Evolutionary conservation across 2,797 vertebrate species (phyloP).

Genomic region (Halcyon badia): DNA sequence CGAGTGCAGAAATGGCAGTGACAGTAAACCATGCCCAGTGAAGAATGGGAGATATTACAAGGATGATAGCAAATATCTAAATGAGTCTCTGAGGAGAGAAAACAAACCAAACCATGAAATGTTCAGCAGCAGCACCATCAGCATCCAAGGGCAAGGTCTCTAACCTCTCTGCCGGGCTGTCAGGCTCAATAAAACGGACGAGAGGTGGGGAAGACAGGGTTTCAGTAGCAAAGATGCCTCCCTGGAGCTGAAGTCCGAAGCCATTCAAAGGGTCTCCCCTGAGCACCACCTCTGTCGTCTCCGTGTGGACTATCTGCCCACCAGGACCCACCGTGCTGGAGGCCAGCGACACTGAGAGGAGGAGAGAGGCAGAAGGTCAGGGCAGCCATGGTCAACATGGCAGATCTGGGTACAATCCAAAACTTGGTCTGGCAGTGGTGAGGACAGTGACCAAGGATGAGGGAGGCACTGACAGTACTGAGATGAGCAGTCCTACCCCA

Average conservation of each 20-base stretch:
- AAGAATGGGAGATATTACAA: constrained; percentile 73
- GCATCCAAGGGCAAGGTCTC: constrained; percentile 74
- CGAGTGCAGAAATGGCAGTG: constrained; percentile 75
- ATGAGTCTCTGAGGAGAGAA: constrained; percentile 72
- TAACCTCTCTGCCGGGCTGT: constrained; percentile 98
- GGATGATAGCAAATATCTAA: constrained; percentile 73
- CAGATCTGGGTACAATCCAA: background rate
- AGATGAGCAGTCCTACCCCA: rapidly evolving
- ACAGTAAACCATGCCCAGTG: constrained; percentile 76
- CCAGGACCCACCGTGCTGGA: constrained; percentile 95
- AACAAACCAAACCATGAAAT: constrained; percentile 74
- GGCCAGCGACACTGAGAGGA: constrained; percentile 88
- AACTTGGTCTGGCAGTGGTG: background rate
- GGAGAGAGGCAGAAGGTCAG: constrained; percentile 30
- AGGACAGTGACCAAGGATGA: background rate
- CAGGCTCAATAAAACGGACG: constrained; percentile 94
- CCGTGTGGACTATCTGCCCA: constrained; percentile 94
- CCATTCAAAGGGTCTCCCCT: constrained; percentile 93
- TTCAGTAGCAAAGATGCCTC: constrained; percentile 96
- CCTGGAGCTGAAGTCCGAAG: constrained; percentile 97
- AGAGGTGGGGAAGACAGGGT: constrained; percentile 93
- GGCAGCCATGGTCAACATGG: rapidly evolving
- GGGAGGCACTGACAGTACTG: background rate
- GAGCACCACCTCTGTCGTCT: constrained; percentile 91
- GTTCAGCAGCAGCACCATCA: constrained; percentile 69